Evolutionary conservation across 2,888 invertebrate species (phyloP).

Genomic region (Heliconius aoede): DNA sequence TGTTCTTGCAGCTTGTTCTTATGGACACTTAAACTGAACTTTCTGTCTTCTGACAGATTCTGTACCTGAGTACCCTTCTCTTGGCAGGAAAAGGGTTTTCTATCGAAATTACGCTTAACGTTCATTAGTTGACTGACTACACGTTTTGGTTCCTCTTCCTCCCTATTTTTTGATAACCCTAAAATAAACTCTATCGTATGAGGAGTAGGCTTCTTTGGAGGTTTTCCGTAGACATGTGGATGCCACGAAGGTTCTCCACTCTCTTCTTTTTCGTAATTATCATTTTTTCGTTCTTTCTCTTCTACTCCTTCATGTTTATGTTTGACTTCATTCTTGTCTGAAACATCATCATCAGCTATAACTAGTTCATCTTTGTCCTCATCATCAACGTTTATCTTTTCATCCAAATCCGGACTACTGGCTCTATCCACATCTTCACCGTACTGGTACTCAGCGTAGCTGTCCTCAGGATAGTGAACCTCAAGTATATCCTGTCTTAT

Average conservation of each 20-base stretch:
- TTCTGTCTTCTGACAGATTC: conserved; percentile 61
- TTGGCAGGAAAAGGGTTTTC: conserved; percentile 54
- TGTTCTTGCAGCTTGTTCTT: conserved; percentile 77
- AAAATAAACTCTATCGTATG: conserved; percentile 95
- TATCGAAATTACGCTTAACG: conserved; percentile 68
- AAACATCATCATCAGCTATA: conserved; percentile 57
- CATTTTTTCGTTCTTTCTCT: conserved; percentile 51
- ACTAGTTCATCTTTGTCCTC: conserved; percentile 63
- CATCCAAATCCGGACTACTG: conserved; percentile 59
- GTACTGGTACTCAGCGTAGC: conserved; percentile 50
- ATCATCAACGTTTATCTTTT: conserved; percentile 68
- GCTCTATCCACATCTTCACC: conserved; percentile 57
- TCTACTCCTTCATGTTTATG: conserved; percentile 44
- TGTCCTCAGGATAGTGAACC: conserved; percentile 53
- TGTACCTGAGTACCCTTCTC: conserved; percentile 74
- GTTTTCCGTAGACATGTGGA: conserved; percentile 93
- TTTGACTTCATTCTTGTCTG: conserved; percentile 46
- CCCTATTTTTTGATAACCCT: conserved; percentile 76
- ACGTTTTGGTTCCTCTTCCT: conserved; percentile 52
- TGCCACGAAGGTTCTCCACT: conserved; percentile 87
- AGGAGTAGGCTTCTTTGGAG: conserved; percentile 92
- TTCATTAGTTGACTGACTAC: conserved; percentile 68
- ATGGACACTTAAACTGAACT: conserved; percentile 65
- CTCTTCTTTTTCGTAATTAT: conserved; percentile 56
- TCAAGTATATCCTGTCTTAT: conserved; percentile 62